These are phyloP conservation scores for Micronisus gabar DNA, from an alignment of 2,113 vertebrate species.

Conservation along the genomic window DNA sequence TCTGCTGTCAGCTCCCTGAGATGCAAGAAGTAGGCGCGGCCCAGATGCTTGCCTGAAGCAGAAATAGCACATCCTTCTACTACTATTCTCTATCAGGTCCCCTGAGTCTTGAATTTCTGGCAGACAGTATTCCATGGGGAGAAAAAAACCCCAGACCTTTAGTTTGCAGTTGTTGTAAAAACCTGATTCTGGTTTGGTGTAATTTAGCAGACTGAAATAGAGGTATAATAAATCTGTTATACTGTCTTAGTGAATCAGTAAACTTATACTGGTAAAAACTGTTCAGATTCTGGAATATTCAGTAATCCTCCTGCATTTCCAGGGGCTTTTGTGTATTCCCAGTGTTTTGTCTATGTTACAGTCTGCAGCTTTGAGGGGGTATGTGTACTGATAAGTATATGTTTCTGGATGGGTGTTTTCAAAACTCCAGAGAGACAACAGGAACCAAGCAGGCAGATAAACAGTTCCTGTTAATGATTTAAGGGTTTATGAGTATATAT, in stretches of 20 bases:
- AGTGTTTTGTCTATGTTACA: background rate
- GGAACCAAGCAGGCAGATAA: background rate
- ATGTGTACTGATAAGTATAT: rapidly evolving
- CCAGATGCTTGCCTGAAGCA: slow-evolving; percentile 43
- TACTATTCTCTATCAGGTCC: background rate
- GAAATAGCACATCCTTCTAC: slow-evolving; percentile 18
- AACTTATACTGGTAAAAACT: background rate
- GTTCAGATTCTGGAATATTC: background rate
- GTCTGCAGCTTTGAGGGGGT: background rate
- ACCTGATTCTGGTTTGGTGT: background rate
- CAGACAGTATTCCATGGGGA: background rate
- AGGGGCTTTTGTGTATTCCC: background rate
- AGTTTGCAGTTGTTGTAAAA: background rate
- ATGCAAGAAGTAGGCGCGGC: background rate
- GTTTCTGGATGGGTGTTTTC: background rate
- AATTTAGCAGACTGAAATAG: background rate
- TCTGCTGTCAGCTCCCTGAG: slow-evolving; percentile 16
- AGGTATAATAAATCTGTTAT: background rate
- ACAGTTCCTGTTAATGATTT: background rate
- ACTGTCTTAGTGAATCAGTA: background rate
- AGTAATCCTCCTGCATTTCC: background rate
- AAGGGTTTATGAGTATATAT: background rate
- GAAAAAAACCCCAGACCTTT: background rate
- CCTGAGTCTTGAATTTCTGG: background rate
- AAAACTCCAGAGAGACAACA: background rate